Conservation (phyloP, 2,888 invertebrate genomes). For the Pomacea canaliculata region DNA sequence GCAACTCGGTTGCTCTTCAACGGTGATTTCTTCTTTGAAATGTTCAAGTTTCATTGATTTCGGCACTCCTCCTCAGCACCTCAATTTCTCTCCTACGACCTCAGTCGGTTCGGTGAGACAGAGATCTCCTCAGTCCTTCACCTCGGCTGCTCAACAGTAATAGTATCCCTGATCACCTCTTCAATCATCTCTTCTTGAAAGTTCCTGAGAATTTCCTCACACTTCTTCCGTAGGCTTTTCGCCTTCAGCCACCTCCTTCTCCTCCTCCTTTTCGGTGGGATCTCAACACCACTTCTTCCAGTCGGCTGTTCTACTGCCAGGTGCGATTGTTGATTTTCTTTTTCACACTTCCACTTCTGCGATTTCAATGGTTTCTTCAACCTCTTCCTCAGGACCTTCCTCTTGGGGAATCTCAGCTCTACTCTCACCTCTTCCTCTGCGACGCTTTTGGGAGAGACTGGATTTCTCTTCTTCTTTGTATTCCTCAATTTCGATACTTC, state of each 20-base stretch:
- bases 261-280: conserved; percentile 6
- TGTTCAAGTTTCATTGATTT: conserved; percentile 23
- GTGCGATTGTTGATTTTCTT: conserved; percentile 19
- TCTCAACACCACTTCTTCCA: conserved; percentile 6
- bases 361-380: conserved; percentile 9
- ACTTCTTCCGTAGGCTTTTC: conserved; percentile 1
- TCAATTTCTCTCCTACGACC: conserved; percentile 9
- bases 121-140: conserved; percentile 12
- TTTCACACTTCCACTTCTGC: conserved; percentile 20
- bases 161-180: conserved; percentile 5
- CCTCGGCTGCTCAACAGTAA: conserved; percentile 15
- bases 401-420: conserved; percentile 5
- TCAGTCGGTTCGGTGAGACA: conserved; percentile 9
- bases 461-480: background rate
- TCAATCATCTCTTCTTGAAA: conserved; percentile 14
- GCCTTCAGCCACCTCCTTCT: background rate
- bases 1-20: too few species aligned
- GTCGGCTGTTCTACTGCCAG: conserved; percentile 7
- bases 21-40: conserved; percentile 19
- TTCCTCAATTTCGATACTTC: conserved; percentile 19
- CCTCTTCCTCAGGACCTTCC: conserved; percentile 21
- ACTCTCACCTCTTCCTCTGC: background rate
- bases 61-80: conserved; percentile 22
- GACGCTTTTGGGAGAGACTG: conserved; percentile 1
- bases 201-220: conserved; percentile 7